Evolutionary conservation across 2,888 invertebrate genomes (phyloP), one percentile per base, ranked within the genome.

Genomic region (Lasioglossum leucozonium): DNA sequence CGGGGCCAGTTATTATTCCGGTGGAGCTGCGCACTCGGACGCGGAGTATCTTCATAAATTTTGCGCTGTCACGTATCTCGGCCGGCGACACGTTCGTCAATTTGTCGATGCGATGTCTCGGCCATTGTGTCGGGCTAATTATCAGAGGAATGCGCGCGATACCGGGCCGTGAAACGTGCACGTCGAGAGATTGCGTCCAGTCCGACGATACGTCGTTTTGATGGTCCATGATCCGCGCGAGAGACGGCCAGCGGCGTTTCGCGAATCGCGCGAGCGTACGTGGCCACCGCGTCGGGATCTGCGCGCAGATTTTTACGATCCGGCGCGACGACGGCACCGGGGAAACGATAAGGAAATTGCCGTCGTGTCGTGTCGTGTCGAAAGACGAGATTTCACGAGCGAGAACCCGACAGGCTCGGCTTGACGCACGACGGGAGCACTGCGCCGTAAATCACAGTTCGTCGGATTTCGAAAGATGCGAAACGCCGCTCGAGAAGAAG

Each of bases 331-430:
- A 34, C 34, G 34, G 34, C 47, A 51, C 55, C 55, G 73, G 72
- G 73, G 71, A 71, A 84, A 84, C 75, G 74, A 26, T 72, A 69
- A 79, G 84, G 71, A 81, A 87, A 87, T 87, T 72, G 84, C 73
- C 44, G 58, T n/a, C 51, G 40, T 71, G 82, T 76, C 51, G 40
- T 71, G 82, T 76, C 67, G 47, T 65, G 82, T 76, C 67, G 87
- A 81, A 84, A 77, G 76, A 72, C 47, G 44, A 11, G 74, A 65
- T 87, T 87, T 87, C 81, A 84, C 77, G 87, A 87, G 77, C 77
- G 72, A 40, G 58, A 76, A 58, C 62, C n/a, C 58, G 72, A 44
- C 72, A 37, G 55, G 26, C 37, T 26, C 62, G 77, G 44, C 62
- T 81, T 58, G 74, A 58, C n/a, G 82, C 40, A 16, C 22, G 13